These are phyloP conservation scores for Nasua narica DNA, from an alignment of 2,797 vertebrate species.

Conservation along the genomic window DNA sequence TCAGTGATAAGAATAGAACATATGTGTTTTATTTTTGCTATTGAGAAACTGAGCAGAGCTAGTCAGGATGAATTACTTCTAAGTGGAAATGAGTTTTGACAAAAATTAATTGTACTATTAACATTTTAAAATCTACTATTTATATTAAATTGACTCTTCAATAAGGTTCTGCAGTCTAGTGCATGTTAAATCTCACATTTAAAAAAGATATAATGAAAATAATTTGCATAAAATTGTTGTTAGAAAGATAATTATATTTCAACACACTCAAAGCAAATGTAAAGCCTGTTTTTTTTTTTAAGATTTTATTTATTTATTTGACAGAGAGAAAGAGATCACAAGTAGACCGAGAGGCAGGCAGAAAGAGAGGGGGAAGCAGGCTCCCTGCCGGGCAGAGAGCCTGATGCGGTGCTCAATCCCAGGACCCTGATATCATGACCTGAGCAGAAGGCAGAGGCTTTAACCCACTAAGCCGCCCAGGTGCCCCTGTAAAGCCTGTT, in stretches of 20 bases:
- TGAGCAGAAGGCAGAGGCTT: too few species aligned
- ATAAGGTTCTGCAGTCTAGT: not conserved
- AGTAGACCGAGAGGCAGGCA: too few species aligned
- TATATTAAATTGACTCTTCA: not conserved
- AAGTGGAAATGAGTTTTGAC: not conserved
- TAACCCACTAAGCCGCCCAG: too few species aligned
- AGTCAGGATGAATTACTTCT: not conserved
- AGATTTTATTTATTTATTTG: too few species aligned
- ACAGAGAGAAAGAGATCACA: too few species aligned
- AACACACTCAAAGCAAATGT: not conserved
- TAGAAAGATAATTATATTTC: not conserved
- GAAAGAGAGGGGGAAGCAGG: too few species aligned
- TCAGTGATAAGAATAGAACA: not conserved
- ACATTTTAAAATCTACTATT: not conserved
- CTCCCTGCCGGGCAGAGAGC: too few species aligned
- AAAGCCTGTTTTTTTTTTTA: not conserved
- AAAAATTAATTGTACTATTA: constrained; percentile 25
- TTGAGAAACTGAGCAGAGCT: not conserved
- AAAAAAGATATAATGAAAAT: not conserved
- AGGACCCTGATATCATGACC: too few species aligned
- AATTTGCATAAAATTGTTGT: constrained; percentile 1
- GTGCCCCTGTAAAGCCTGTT: not conserved
- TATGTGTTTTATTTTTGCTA: not conserved
- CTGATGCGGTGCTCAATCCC: too few species aligned
- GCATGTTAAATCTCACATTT: not conserved